phyloP scores from a whole-genome alignment of 2,888 invertebrate genomes.

The Griposia aprilina region DNA sequence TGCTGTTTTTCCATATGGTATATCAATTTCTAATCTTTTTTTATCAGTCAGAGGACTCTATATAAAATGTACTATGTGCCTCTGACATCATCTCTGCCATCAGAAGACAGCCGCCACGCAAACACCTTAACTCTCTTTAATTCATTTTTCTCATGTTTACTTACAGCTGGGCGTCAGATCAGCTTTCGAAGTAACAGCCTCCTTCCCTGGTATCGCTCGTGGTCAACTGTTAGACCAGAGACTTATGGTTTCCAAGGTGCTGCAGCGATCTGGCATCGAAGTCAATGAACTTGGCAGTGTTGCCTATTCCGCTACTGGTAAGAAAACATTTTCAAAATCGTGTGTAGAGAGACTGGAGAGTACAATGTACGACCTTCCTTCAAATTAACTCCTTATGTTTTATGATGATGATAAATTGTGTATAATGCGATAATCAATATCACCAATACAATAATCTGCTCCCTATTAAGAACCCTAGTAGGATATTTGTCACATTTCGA shows the following conservation, averaged over 20 bases:
- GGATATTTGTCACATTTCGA: not conserved
- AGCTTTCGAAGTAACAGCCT: constrained; percentile 93
- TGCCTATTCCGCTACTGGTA: constrained; percentile 93
- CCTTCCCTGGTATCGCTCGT: constrained; percentile 92
- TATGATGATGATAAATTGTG: not conserved
- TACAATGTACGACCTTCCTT: too few species aligned
- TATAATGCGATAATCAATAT: not conserved
- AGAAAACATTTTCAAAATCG: constrained; percentile 29
- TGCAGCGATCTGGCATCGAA: constrained; percentile 94
- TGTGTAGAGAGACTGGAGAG: not conserved
- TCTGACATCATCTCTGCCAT: not conserved
- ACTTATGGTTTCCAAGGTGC: constrained; percentile 92
- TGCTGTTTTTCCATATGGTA: too few species aligned
- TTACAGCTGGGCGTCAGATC: constrained; percentile 92
- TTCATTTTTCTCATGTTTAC: constrained; percentile 6
- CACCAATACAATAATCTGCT: not conserved
- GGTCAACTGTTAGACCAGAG: constrained; percentile 87
- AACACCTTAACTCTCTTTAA: not conserved
- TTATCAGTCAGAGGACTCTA: too few species aligned
- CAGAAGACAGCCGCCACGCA: not conserved
- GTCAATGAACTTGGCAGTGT: constrained; percentile 94
- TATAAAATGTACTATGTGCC: too few species aligned
- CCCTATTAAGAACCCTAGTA: not conserved
- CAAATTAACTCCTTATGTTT: too few species aligned
- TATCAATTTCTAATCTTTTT: too few species aligned